Percentiles rank a stretch among this genome's conserved stretches.
Conservation (phyloP, 2,888 invertebrate species). For the Apamea crenata region DNA sequence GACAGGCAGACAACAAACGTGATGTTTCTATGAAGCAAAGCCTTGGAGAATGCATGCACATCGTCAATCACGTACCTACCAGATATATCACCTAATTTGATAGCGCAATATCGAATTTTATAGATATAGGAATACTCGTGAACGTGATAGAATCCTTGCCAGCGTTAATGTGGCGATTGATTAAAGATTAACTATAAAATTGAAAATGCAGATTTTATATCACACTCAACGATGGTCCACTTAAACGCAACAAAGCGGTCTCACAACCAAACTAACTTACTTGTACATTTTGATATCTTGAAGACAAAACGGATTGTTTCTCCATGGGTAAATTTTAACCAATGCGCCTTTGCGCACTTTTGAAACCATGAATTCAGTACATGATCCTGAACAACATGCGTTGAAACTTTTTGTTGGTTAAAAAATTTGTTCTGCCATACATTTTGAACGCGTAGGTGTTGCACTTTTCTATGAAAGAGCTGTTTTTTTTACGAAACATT, state of each 20-base stretch:
- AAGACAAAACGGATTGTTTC: not conserved
- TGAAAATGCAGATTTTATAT: not conserved
- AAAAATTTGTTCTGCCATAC: no score
- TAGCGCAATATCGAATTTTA: slow-evolving; percentile 2
- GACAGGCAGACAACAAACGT: slow-evolving; percentile 50
- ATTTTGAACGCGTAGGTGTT: no score
- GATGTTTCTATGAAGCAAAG: slow-evolving; percentile 43
- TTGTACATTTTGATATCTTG: not conserved
- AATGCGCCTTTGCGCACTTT: no score
- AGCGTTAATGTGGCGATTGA: not conserved
- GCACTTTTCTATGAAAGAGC: no score
- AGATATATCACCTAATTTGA: slow-evolving; percentile 12
- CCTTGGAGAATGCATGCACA: slow-evolving; percentile 41
- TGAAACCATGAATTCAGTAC: no score
- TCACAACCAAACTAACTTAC: not conserved
- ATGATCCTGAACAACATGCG: no score
- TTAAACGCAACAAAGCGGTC: not conserved
- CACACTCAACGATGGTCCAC: not conserved
- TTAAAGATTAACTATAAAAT: not conserved
- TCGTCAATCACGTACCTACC: slow-evolving; percentile 48
- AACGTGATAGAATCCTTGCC: slow-evolving; percentile 32
- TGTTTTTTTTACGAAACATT: no score
- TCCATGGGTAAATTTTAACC: no score
- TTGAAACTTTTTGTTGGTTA: no score
- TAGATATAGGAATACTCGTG: not conserved